phyloP scores from a whole-genome alignment of 2,797 vertebrate genomes.

The Alosa sapidissima region DNA sequence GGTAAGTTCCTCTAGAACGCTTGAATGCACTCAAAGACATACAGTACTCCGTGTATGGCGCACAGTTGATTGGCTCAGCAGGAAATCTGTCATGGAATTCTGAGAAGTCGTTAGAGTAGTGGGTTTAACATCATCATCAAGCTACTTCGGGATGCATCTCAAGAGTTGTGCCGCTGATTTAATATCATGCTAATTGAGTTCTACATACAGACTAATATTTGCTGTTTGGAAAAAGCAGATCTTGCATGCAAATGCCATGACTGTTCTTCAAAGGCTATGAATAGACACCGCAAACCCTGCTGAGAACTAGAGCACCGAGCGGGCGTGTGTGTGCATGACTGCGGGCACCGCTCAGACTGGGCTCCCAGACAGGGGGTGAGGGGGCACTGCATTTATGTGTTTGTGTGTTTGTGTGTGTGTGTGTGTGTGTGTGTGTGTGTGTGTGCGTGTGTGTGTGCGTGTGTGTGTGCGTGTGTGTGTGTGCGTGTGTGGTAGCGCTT shows the following conservation, averaged over 20 bases:
- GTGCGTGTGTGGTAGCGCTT: background rate
- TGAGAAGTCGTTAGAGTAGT: background rate
- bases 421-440: conserved; percentile 15
- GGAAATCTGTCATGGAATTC: background rate
- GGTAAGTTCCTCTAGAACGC: background rate
- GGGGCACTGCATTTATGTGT: background rate
- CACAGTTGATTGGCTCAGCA: background rate
- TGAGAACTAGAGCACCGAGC: background rate
- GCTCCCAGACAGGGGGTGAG: no score
- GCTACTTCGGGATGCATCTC: background rate
- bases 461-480: conserved; percentile 13
- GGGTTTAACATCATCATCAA: background rate
- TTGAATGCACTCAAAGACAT: conserved; percentile 15
- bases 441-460: conserved; percentile 11
- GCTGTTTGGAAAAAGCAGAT: background rate
- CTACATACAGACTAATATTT: background rate
- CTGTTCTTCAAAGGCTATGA: background rate
- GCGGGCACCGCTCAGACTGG: background rate
- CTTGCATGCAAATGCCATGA: background rate
- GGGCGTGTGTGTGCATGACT: background rate
- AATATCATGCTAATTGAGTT: background rate
- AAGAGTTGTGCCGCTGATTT: background rate
- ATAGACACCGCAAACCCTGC: background rate
- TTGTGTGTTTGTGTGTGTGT: conserved; percentile 9
- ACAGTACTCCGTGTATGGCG: background rate